phyloP scores from a whole-genome alignment of 2,888 invertebrate genomes.

The Beris chalybata region DNA sequence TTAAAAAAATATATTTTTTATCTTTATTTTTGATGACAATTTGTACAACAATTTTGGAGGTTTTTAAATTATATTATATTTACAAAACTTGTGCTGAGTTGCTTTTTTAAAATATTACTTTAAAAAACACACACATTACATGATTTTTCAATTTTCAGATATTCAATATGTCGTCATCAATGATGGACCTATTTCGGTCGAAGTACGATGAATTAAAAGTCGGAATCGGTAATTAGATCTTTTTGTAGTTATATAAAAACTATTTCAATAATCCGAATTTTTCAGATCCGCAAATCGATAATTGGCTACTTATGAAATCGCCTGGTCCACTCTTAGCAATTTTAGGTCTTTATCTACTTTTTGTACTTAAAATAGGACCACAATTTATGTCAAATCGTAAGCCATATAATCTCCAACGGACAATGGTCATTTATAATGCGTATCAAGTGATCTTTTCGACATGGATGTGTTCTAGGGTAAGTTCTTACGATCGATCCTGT shows the following conservation, averaged over 20 bases:
- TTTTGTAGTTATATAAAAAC: neutral
- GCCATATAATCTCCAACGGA: constrained; percentile 70
- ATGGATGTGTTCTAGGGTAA: constrained; percentile 62
- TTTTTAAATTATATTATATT: too few relatives aligned
- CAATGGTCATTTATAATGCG: constrained; percentile 81
- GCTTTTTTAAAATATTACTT: too few relatives aligned
- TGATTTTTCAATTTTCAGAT: too few relatives aligned
- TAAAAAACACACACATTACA: too few relatives aligned
- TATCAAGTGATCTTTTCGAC: constrained; percentile 84
- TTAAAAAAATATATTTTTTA: too few relatives aligned
- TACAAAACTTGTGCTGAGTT: too few relatives aligned
- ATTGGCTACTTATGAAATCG: constrained; percentile 77
- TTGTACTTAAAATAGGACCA: constrained; percentile 76
- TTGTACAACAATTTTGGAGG: too few relatives aligned
- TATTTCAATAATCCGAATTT: constrained; percentile 38
- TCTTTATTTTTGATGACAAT: too few relatives aligned
- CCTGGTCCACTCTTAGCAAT: constrained; percentile 70
- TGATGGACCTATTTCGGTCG: constrained; percentile 31
- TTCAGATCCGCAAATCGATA: constrained; percentile 74
- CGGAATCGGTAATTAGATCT: constrained; percentile 35
- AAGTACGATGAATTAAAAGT: constrained; percentile 36
- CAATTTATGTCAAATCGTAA: constrained; percentile 74
- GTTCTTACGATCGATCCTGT: constrained; percentile 35
- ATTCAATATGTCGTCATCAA: constrained; percentile 31
- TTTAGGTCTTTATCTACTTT: constrained; percentile 67